Conservation (phyloP, 2,113 vertebrate species). For the Prinia subflava region DNA sequence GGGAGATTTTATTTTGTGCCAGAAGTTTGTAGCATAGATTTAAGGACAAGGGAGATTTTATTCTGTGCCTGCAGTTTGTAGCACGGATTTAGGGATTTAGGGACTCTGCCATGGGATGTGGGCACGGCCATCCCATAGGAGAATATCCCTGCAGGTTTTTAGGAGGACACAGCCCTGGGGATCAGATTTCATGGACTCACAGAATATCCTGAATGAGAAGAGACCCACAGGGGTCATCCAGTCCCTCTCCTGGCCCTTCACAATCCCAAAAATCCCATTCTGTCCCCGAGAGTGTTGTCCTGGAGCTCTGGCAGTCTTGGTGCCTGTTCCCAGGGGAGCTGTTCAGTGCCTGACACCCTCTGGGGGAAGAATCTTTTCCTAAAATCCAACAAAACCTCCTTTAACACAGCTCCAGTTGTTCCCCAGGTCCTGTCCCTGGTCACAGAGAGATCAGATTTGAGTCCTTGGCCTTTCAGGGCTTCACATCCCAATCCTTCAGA, state of each 20-base stretch:
- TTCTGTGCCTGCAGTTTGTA: neutral
- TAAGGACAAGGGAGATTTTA: neutral
- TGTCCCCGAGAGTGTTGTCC: neutral
- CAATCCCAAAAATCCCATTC: neutral
- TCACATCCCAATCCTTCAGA: neutral
- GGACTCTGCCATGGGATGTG: rapidly evolving
- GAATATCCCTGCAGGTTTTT: neutral
- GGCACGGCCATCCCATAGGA: neutral
- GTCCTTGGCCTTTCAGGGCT: neutral
- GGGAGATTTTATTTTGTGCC: neutral
- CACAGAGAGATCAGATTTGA: neutral
- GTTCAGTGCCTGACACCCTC: neutral
- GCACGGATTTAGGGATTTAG: neutral
- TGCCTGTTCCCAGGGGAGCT: neutral
- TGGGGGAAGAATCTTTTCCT: neutral
- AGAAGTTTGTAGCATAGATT: neutral
- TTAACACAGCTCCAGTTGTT: neutral
- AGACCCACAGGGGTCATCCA: neutral
- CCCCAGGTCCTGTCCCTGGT: neutral
- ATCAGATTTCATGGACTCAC: neutral
- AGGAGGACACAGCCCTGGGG: neutral
- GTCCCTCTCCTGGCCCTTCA: neutral
- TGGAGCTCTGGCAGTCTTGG: neutral
- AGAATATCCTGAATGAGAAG: neutral
- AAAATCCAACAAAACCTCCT: neutral